A percentile compares a stretch with the other conserved stretches of the same genome.
Conservation (phyloP, 2,888 invertebrate species). For the Lochmaea capreae region DNA sequence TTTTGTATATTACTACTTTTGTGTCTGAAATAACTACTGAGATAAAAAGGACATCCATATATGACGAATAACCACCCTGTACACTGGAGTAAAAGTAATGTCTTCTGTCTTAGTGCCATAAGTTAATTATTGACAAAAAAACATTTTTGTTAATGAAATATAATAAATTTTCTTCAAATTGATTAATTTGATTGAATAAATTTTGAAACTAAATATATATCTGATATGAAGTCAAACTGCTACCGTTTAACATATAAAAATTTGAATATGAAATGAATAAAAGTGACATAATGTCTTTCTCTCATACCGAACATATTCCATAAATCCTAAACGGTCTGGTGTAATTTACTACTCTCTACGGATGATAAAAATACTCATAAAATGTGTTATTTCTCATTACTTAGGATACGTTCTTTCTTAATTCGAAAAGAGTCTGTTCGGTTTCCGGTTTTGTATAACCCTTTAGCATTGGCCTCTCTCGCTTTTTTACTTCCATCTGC, state of each 20-base stretch:
- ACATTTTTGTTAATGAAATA: no score
- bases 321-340: constrained; percentile 6
- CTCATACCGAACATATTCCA: not conserved
- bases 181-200: not conserved
- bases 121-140: no score
- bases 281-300: not conserved
- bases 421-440: constrained; percentile 49
- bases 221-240: not conserved
- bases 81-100: no score
- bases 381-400: constrained; percentile 50
- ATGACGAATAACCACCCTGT: no score
- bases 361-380: constrained; percentile 45
- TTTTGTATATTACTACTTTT: no score
- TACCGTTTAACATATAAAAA: constrained; percentile 1
- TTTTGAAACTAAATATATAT: not conserved
- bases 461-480: constrained; percentile 42
- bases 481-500: constrained; percentile 43
- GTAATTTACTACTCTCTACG: constrained; percentile 23
- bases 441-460: constrained; percentile 50
- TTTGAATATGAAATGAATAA: constrained; percentile 10
- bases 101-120: no score
- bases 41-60: no score
- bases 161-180: not conserved
- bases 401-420: constrained; percentile 44
- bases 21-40: no score